Conservation (phyloP, 2,888 invertebrate genomes). For the Hirtodrosophila alboralis region DNA sequence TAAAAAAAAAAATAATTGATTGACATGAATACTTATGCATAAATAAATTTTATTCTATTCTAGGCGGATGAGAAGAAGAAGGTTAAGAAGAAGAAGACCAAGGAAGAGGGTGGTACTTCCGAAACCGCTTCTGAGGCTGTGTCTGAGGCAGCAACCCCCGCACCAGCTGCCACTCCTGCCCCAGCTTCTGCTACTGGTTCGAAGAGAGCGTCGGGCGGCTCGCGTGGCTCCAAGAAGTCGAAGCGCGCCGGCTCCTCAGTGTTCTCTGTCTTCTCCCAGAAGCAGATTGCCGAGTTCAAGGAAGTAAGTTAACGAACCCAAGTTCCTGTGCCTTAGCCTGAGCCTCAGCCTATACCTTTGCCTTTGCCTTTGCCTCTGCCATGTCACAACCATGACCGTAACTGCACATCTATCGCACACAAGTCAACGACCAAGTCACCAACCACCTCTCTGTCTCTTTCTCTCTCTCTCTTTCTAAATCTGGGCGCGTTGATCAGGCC, state of each 20-base stretch:
- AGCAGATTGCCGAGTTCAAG: conserved; percentile 98
- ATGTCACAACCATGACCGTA: conserved; percentile 27
- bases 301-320: conserved; percentile 86
- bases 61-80: conserved; percentile 98
- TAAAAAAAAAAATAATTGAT: neutral
- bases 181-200: conserved; percentile 89
- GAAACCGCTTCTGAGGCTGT: conserved; percentile 86
- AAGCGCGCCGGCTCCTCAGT: conserved; percentile 97
- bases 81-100: conserved; percentile 94
- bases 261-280: conserved; percentile 98
- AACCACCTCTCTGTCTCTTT: conserved; percentile 71
- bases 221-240: conserved; percentile 86
- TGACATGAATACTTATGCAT: conserved; percentile 9
- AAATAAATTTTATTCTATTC: conserved; percentile 10
- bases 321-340: conserved; percentile 20
- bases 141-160: conserved; percentile 87
- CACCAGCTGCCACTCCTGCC: conserved; percentile 89
- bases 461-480: conserved; percentile 46
- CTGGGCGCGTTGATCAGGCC: conserved; percentile 86
- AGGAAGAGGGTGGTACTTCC: conserved; percentile 87
- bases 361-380: too few relatives aligned
- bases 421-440: conserved; percentile 70
- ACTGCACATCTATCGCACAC: conserved; percentile 24
- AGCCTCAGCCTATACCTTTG: conserved; percentile 24
- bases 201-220: conserved; percentile 92